Evolutionary conservation across 2,888 invertebrate species (phyloP), one percentile per base, ranked within the genome.

Genomic region (Sinodicranocentrus sp.): DNA sequence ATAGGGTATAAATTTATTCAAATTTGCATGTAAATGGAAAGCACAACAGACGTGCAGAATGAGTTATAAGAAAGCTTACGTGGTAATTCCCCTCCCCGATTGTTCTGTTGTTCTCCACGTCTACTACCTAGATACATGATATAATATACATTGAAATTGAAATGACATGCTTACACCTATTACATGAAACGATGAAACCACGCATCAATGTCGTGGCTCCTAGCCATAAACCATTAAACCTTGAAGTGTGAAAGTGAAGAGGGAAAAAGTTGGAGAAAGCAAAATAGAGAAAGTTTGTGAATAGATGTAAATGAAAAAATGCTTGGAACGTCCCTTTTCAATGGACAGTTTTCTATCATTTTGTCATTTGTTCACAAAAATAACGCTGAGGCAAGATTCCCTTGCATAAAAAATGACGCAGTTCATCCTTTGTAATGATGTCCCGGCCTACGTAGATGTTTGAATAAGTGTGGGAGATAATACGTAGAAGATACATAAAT

Each of bases 261-360:
- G 70, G 15, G 19, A 54, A 73, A 61, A 43, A 28, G 26, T 75
- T 75, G 39, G 48, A 15, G 63, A 52, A 75, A 73, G 61, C 15
- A 17, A 2, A 61, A 52, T 63, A 23, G 43, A 25, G 52, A 75
- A 75, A 75, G 75, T 75, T 75, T 63, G 21, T 10, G 28, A 8
- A 23, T 15, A n/a, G 33, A 61, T 1, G 21, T 44, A 68, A 52
- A 52, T 26, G 28, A 28, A 43, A 67, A 33, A n/a, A 52, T 8
- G 19, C 52, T 52, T 52, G 52, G 44, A 5, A 39, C 13, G 39
- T 39, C 39, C 5, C 39, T 39, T 44, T 17, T 52, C 52, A 52
- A 57, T 57, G 19, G 57, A 25, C 57, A 25, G 10, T 33, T 33
- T 33, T 33, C 33, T 10, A 33, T 33, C 33, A 33, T 33, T 10